Percentiles rank a stretch among this genome's conserved stretches.
phyloP scores from a whole-genome alignment of 2,888 invertebrate genomes.

The Zygogramma bicolorata region DNA sequence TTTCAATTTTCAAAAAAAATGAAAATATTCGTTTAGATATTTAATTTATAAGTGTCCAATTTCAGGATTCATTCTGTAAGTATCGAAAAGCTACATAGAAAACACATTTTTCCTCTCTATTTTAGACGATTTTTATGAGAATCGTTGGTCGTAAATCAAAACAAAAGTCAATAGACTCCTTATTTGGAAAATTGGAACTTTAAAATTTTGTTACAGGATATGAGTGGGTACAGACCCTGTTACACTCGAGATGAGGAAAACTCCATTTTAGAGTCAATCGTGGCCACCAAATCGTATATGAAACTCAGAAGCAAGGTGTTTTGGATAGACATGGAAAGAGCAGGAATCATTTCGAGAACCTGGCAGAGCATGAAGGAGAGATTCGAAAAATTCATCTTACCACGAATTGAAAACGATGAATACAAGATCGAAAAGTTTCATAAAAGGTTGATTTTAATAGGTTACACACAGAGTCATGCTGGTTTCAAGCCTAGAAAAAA shows the following conservation, averaged over 20 bases:
- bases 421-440: neutral
- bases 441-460: constrained; percentile 15
- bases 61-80: too few species aligned
- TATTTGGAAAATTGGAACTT: too few species aligned
- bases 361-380: constrained; percentile 32
- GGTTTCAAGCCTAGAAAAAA: neutral
- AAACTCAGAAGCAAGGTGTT: constrained; percentile 11
- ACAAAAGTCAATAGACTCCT: too few species aligned
- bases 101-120: too few species aligned
- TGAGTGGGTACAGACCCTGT: constrained; percentile 18
- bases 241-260: constrained; percentile 27
- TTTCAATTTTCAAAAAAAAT: too few species aligned
- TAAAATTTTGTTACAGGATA: too few species aligned
- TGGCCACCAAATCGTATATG: constrained; percentile 3
- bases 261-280: constrained; percentile 13
- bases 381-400: constrained; percentile 19
- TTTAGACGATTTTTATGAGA: too few species aligned
- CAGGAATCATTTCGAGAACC: constrained; percentile 8
- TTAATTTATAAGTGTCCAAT: too few species aligned
- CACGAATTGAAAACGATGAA: neutral
- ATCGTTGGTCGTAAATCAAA: too few species aligned
- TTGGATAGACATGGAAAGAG: constrained; percentile 23
- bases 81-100: too few species aligned
- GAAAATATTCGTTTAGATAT: too few species aligned
- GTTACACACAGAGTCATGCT: neutral